Conservation (phyloP, 2,113 vertebrate species). For the Callospermophilus lateralis region DNA sequence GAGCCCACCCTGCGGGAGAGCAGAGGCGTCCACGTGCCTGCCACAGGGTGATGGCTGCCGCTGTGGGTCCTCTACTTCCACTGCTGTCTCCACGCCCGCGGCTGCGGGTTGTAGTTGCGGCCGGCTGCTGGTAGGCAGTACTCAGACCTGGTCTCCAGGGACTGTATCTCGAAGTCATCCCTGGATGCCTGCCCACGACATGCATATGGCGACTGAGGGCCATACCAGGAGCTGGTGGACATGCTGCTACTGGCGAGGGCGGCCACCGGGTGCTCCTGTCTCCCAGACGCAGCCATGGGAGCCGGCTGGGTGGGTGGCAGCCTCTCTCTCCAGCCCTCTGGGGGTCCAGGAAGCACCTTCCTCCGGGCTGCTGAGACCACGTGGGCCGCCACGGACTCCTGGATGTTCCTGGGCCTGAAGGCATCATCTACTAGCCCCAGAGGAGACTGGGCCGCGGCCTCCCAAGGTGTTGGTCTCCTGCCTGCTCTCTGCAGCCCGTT, state of each 20-base stretch:
- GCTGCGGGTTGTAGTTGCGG: slow-evolving; percentile 89
- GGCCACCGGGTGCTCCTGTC: slow-evolving; percentile 73
- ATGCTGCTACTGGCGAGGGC: slow-evolving; percentile 83
- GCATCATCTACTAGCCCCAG: slow-evolving; percentile 96
- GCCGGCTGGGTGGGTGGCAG: slow-evolving; percentile 80
- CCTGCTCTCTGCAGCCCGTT: slow-evolving; percentile 83
- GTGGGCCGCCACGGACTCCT: slow-evolving; percentile 92
- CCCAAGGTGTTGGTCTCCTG: slow-evolving; percentile 94
- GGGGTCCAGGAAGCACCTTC: slow-evolving; percentile 91
- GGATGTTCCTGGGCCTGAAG: slow-evolving; percentile 90
- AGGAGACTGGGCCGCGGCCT: slow-evolving; percentile 94
- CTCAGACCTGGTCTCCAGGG: slow-evolving; percentile 87
- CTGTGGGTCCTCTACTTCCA: slow-evolving; percentile 77
- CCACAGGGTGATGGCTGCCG: slow-evolving; percentile 14
- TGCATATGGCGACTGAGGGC: slow-evolving; percentile 86
- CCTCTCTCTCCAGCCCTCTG: slow-evolving; percentile 91
- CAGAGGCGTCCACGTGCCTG: not conserved
- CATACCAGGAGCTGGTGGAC: slow-evolving; percentile 81
- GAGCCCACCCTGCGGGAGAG: not conserved
- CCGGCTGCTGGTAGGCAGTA: slow-evolving; percentile 84
- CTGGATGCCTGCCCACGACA: slow-evolving; percentile 88
- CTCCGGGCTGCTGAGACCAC: slow-evolving; percentile 93
- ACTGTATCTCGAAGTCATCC: slow-evolving; percentile 86
- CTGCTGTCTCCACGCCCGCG: slow-evolving; percentile 90
- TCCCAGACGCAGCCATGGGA: slow-evolving; percentile 34